Conservation (phyloP, 2,888 invertebrate genomes). For the Philereme vetulata region DNA sequence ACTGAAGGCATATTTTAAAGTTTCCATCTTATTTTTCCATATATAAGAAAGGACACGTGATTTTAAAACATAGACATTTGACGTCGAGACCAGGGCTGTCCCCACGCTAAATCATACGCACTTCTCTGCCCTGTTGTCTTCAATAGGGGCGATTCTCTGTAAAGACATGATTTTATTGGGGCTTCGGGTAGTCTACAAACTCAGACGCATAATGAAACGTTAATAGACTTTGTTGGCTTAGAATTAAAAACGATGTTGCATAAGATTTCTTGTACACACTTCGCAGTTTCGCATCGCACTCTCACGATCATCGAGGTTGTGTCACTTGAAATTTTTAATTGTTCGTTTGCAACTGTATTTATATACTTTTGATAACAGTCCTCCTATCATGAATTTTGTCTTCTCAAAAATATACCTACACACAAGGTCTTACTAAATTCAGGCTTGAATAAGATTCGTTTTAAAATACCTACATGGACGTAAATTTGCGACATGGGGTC, state of each 20-base stretch:
- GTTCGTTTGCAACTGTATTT: conserved; percentile 44
- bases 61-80: too few species aligned
- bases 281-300: conserved; percentile 33
- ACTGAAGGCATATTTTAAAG: conserved; percentile 39
- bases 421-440: background rate
- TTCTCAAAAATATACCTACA: too few species aligned
- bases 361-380: conserved; percentile 38
- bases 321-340: conserved; percentile 53
- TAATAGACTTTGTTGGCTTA: conserved; percentile 4
- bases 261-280: conserved; percentile 37
- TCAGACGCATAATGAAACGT: background rate
- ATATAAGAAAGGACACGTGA: too few species aligned
- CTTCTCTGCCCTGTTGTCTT: too few species aligned
- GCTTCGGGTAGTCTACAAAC: too few species aligned
- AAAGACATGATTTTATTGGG: too few species aligned
- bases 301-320: conserved; percentile 62
- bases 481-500: too few species aligned
- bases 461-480: too few species aligned
- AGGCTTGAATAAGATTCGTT: background rate
- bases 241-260: conserved; percentile 36
- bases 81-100: too few species aligned
- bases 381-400: background rate
- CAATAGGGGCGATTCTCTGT: too few species aligned
- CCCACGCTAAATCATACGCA: too few species aligned
- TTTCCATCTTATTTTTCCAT: background rate